Percentiles rank a stretch among this genome's conserved stretches.
phyloP scores from a whole-genome alignment of 2,888 invertebrate genomes.

The Noctua comes region DNA sequence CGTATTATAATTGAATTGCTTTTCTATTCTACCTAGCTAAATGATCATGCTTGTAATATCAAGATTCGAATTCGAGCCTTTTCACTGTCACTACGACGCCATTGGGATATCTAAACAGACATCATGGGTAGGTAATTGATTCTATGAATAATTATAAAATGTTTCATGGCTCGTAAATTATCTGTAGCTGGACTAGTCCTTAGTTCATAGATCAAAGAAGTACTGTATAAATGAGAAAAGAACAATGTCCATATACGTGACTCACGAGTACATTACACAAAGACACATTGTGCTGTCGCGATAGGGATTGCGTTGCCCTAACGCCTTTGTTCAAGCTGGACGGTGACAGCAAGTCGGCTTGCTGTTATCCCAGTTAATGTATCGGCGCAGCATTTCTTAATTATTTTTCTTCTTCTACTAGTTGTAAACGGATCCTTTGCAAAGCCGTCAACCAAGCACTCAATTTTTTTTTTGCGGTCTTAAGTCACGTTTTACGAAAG shows the following conservation, averaged over 20 bases:
- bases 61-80: background rate
- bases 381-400: background rate
- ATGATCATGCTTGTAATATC: background rate
- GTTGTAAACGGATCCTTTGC: background rate
- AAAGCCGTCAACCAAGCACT: background rate
- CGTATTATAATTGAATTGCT: background rate
- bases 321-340: conserved; percentile 50
- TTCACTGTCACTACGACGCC: background rate
- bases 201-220: conserved; percentile 55
- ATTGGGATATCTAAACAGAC: background rate
- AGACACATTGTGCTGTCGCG: conserved; percentile 45
- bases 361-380: background rate
- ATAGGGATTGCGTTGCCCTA: conserved; percentile 43
- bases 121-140: background rate
- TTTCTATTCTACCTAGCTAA: background rate
- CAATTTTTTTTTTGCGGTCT: background rate
- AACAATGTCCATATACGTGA: conserved; percentile 62
- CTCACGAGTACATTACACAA: conserved; percentile 55
- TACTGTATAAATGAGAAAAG: conserved; percentile 31
- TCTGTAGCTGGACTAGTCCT: conserved; percentile 20
- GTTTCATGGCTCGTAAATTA: conserved; percentile 27
- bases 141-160: conserved; percentile 7
- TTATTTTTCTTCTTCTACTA: background rate
- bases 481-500: too few relatives aligned
- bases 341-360: conserved; percentile 10